Conservation (phyloP, 2,888 invertebrate genomes). For the Drosophila paranaensis region DNA sequence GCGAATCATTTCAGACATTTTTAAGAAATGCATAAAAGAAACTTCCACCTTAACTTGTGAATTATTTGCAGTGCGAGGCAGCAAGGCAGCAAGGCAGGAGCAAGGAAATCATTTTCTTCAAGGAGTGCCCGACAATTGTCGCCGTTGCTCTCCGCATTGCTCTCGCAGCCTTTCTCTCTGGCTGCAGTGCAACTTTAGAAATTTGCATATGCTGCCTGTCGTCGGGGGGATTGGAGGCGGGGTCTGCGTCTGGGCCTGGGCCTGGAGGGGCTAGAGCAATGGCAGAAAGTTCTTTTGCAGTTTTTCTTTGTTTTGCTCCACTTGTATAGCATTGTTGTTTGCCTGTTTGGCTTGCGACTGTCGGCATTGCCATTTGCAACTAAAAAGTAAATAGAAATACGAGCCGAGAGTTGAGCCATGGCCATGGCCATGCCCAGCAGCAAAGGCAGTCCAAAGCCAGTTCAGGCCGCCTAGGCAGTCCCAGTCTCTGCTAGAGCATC, state of each 20-base stretch:
- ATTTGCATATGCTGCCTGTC: conserved; percentile 77
- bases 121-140: conserved; percentile 54
- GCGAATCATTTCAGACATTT: conserved; percentile 36
- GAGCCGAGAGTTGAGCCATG: conserved; percentile 43
- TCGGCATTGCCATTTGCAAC: conserved; percentile 55
- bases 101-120: conserved; percentile 47
- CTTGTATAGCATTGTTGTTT: conserved; percentile 47
- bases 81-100: too few species aligned
- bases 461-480: not conserved
- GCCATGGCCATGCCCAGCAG: conserved; percentile 39
- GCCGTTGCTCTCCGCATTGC: conserved; percentile 20
- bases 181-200: conserved; percentile 43
- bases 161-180: conserved; percentile 29
- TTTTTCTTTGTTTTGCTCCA: conserved; percentile 56
- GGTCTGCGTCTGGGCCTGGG: too few species aligned
- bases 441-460: not conserved
- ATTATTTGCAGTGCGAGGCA: conserved; percentile 47
- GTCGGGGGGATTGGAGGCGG: conserved; percentile 21
- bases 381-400: conserved; percentile 56
- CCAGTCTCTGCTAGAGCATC: not conserved
- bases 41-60: conserved; percentile 52
- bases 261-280: conserved; percentile 4
- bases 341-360: conserved; percentile 50
- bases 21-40: conserved; percentile 29
- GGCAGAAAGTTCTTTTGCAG: conserved; percentile 53